Percentiles rank a stretch among this genome's conserved stretches.
phyloP scores from a whole-genome alignment of 1,140 invertebrate genomes.

The Drosophila dunni region DNA sequence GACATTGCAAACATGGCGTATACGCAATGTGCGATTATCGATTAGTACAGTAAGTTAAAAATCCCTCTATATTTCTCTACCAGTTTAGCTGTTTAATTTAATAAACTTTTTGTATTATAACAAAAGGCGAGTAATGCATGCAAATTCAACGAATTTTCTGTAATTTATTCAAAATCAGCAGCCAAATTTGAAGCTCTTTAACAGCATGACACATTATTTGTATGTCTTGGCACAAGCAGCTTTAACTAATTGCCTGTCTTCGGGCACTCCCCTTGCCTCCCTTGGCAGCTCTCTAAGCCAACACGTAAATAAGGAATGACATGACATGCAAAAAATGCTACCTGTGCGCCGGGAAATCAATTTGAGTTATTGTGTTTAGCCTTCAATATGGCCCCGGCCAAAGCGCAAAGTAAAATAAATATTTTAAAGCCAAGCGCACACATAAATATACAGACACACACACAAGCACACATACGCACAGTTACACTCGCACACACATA shows the following conservation, averaged over 20 bases:
- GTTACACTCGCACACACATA: neutral
- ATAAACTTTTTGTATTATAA: neutral
- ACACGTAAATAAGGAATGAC: slow-evolving; percentile 32
- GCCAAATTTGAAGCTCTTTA: neutral
- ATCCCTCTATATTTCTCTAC: neutral
- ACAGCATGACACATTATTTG: neutral
- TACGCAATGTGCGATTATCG: slow-evolving; percentile 53
- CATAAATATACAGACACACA: slow-evolving; percentile 10
- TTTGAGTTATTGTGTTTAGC: slow-evolving; percentile 79
- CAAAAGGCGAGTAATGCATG: neutral
- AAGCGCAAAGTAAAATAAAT: slow-evolving; percentile 67
- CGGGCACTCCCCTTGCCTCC: neutral
- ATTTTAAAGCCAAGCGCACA: slow-evolving; percentile 68
- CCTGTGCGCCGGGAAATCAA: slow-evolving; percentile 68
- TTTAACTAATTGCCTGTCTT: slow-evolving; percentile 36
- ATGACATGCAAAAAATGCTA: slow-evolving; percentile 62
- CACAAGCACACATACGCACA: neutral
- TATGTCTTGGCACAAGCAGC: slow-evolving; percentile 1
- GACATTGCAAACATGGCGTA: slow-evolving; percentile 35
- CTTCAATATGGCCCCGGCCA: slow-evolving; percentile 48
- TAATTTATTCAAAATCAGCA: neutral
- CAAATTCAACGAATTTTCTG: neutral
- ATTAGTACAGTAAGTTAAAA: neutral
- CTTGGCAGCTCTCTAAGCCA: neutral
- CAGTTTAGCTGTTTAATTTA: neutral